Base-by-base conservation (phyloP, 2,113 vertebrate species). In the Illadopsis cleaveri region DNA sequence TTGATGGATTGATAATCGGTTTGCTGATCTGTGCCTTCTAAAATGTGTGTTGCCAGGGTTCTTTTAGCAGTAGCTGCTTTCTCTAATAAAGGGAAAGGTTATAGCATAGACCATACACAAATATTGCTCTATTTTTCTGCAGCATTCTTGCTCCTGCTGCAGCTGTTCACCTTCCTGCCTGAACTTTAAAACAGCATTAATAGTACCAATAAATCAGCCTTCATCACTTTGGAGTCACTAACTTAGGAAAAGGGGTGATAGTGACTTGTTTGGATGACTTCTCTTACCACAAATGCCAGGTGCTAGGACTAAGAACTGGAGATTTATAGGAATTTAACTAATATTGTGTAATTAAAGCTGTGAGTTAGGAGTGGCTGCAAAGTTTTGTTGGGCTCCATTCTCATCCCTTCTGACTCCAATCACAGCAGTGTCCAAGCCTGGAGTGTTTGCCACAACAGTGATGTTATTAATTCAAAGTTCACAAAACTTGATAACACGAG, bases 1-100 rank as follows among this genome's bases (percentile, higher is more conserved):
- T 83, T 94, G 93, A 95, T 95, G 92, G 79, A 94, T 86, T 96
- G 89, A 90, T 82, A 93, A 95, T 85, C 85, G 75, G 68, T 94
- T 76, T 93, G 73, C 51, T 94, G 80, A 93, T 96, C 60, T 89
- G 76, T 61, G 79, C 61, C 35, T 42, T 77, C 77, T 70, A 28
- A 62, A 90, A 24, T 5, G 1, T 44, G 21, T 40, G 28, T 28
- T 89, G 42, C 42, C 37, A 81, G 38, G 23, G 15, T 44, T 83
- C 62, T 50, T 83, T 77, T 54, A 71, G 53, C 57, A 44, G 53
- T 71, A 33, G 38, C 47, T 87, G 19, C 35, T 89, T 78, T 79
- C 40, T n/a, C 57, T 50, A 61, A 66, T 51, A 57, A 70, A 90
- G 31, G 24, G 38, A 87, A 94, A 86, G 90, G 76, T 94, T 96